Percentiles rank a stretch among this genome's conserved stretches.
Conservation (phyloP, 2,888 invertebrate species). For the Machimus atricapillus region DNA sequence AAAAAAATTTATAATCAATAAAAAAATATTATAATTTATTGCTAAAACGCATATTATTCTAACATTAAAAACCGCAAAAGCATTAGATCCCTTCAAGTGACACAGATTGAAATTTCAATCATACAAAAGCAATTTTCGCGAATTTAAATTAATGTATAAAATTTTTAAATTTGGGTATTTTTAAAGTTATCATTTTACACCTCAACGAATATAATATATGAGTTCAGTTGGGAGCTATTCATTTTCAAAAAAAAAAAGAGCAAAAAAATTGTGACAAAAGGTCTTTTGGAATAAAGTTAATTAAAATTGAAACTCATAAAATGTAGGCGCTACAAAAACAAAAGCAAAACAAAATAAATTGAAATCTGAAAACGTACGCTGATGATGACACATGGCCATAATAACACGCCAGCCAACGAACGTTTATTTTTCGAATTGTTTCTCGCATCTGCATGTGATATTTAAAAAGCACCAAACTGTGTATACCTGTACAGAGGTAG, state of each 20-base stretch:
- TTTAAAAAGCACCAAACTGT: neutral
- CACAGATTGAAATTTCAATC: neutral
- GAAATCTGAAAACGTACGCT: neutral
- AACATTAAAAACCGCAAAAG: neutral
- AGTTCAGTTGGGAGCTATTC: neutral
- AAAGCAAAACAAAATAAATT: neutral
- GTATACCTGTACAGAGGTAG: neutral
- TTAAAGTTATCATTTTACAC: neutral
- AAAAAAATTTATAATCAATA: too few relatives aligned
- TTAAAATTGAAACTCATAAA: neutral
- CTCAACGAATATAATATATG: neutral
- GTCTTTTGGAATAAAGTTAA: neutral
- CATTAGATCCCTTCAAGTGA: too few relatives aligned
- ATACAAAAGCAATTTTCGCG: neutral
- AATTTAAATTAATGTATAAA: neutral
- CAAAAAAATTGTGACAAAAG: neutral
- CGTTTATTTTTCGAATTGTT: neutral
- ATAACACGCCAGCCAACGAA: neutral
- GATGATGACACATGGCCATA: neutral
- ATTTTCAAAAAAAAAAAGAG: neutral
- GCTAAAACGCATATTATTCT: neutral
- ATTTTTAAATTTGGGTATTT: neutral
- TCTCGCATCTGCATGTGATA: slow-evolving; percentile 19
- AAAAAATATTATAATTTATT: too few relatives aligned
- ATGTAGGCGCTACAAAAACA: neutral